A percentile compares a stretch with the other conserved stretches of the same genome.
phyloP scores from a whole-genome alignment of 2,113 vertebrate genomes.

The Serinus canaria region DNA sequence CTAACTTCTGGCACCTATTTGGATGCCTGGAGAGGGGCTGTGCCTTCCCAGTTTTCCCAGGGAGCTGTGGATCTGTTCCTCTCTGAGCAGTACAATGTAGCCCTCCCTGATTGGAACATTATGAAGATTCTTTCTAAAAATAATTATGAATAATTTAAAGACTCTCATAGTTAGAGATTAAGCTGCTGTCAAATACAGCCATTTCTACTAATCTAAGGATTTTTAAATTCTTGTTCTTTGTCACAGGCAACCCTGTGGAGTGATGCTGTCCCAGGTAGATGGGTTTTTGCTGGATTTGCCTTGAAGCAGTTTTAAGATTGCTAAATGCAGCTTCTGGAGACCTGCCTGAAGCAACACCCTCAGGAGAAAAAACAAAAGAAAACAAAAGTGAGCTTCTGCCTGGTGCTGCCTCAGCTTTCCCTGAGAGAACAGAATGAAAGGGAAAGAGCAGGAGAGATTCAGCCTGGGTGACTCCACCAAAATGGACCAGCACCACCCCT shows the following conservation, averaged over 20 bases:
- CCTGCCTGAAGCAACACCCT: not conserved
- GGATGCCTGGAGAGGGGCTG: not conserved
- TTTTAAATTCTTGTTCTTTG: not conserved
- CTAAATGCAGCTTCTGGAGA: not conserved
- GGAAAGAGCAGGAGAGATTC: not conserved
- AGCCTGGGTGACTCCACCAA: accelerated
- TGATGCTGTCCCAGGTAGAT: not conserved
- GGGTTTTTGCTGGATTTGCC: not conserved
- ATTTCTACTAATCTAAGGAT: not conserved
- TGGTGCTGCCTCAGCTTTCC: not conserved
- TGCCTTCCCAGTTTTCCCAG: not conserved
- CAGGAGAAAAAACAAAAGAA: not conserved
- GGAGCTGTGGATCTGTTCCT: not conserved
- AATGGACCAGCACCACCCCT: too few relatives aligned
- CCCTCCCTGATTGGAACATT: not conserved
- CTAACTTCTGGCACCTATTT: conserved; percentile 33
- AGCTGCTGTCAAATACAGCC: not conserved
- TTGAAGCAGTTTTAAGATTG: not conserved
- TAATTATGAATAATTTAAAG: not conserved
- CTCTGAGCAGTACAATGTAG: not conserved
- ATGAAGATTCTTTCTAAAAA: not conserved
- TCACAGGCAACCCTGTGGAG: not conserved
- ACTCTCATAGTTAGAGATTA: not conserved
- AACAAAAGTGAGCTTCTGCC: not conserved
- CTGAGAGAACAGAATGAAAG: not conserved